Evolutionary conservation across 2,797 vertebrate species (phyloP).

Genomic region (Sebastiscus tertius): DNA sequence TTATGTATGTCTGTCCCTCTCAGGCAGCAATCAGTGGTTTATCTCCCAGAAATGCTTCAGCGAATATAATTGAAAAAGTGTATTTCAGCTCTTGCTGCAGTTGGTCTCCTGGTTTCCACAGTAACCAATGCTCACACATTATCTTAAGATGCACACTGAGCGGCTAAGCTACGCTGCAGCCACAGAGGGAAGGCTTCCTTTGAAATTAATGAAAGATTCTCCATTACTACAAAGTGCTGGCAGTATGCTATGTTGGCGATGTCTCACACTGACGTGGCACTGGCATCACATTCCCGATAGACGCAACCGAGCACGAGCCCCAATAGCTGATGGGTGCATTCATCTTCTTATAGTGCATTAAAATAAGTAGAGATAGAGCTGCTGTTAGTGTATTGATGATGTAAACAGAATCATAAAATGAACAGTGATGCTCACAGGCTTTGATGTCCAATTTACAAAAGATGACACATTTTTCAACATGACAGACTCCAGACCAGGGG

Average conservation of each 20-base stretch:
- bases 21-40: conserved; percentile 15
- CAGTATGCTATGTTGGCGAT: conserved; percentile 21
- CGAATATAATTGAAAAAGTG: conserved; percentile 43
- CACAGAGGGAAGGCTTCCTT: conserved; percentile 28
- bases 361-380: conserved; percentile 34
- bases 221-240: conserved; percentile 39
- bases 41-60: conserved; percentile 3
- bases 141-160: conserved; percentile 32
- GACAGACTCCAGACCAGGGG: conserved; percentile 9
- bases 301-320: not conserved
- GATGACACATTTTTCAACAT: conserved; percentile 19
- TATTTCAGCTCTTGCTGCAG: conserved; percentile 35
- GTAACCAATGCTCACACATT: conserved; percentile 49
- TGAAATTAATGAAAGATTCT: conserved; percentile 58
- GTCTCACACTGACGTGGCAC: conserved; percentile 17
- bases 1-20: conserved; percentile 3
- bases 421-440: conserved; percentile 26
- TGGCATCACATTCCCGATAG: conserved; percentile 13
- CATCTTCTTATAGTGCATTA: conserved; percentile 22
- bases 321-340: conserved; percentile 9
- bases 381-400: conserved; percentile 38
- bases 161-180: conserved; percentile 38
- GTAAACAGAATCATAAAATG: conserved; percentile 42
- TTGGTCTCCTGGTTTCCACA: conserved; percentile 60
- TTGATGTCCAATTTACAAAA: conserved; percentile 50